These are phyloP conservation scores for Jordanella pulchra DNA, from an alignment of 2,797 vertebrate species.

Conservation along the genomic window DNA sequence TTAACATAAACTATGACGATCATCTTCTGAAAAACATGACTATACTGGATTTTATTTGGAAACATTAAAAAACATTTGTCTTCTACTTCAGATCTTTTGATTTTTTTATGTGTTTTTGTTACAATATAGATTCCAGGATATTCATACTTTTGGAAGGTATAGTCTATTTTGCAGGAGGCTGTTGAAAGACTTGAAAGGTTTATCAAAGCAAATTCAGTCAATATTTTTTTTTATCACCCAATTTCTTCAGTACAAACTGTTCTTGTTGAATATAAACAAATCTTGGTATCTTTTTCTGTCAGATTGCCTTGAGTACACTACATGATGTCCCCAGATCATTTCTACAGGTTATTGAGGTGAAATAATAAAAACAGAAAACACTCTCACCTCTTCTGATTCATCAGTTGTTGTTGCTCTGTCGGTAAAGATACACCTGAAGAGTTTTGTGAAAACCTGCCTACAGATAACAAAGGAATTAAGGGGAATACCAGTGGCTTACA, in stretches of 20 bases:
- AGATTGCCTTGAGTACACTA: slow-evolving; percentile 36
- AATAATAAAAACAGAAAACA: neutral
- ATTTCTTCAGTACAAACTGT: slow-evolving; percentile 13
- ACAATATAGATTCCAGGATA: neutral
- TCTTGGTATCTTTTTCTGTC: slow-evolving; percentile 33
- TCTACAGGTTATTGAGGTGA: slow-evolving; percentile 2
- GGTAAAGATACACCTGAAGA: slow-evolving; percentile 5
- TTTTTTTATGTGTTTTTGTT: neutral
- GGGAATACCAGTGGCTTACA: neutral
- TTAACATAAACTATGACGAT: too few species aligned
- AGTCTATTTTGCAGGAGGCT: neutral
- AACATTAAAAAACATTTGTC: neutral
- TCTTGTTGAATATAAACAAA: slow-evolving; percentile 22
- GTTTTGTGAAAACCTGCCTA: slow-evolving; percentile 18
- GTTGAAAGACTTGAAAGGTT: slow-evolving; percentile 9
- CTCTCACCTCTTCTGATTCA: slow-evolving; percentile 19
- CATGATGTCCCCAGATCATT: slow-evolving; percentile 38
- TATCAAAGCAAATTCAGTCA: slow-evolving; percentile 29
- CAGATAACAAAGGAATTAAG: slow-evolving; percentile 23
- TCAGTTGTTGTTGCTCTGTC: slow-evolving; percentile 13
- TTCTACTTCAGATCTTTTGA: neutral
- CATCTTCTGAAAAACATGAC: neutral
- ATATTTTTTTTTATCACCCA: slow-evolving; percentile 35
- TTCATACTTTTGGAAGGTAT: neutral
- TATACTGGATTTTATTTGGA: neutral